These are phyloP conservation scores for Cyanocitta stelleri DNA, from an alignment of 2,113 vertebrate genomes.

Conservation along the genomic window DNA sequence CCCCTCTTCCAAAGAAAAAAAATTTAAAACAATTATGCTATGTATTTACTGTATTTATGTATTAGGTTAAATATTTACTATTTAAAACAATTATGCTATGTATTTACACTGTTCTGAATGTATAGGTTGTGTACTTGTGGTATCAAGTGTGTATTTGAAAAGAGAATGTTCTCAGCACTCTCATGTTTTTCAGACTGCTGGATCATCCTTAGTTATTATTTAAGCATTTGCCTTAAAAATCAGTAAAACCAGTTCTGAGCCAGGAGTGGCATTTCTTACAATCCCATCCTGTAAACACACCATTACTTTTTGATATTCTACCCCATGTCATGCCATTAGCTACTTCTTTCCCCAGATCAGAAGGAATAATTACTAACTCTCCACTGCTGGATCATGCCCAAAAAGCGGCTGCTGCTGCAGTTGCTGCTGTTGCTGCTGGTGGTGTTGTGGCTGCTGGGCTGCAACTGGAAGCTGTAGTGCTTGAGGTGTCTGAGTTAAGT, in stretches of 20 bases:
- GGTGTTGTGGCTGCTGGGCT: conserved; percentile 71
- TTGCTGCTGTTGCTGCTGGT: conserved; percentile 64
- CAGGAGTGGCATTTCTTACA: neutral
- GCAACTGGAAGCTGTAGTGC: conserved; percentile 75
- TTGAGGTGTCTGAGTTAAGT: conserved; percentile 61
- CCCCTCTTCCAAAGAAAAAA: neutral
- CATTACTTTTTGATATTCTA: neutral
- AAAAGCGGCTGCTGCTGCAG: conserved; percentile 81
- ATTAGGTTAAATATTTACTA: no score
- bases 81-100: neutral
- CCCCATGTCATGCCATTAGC: neutral
- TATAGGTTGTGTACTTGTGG: neutral
- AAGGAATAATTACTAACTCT: conserved; percentile 80
- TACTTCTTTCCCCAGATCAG: neutral
- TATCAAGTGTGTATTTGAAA: neutral
- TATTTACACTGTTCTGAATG: neutral
- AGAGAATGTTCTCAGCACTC: neutral
- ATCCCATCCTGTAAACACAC: neutral
- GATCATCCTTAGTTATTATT: neutral
- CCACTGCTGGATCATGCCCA: conserved; percentile 88
- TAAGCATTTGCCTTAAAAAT: neutral
- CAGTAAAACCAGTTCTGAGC: neutral
- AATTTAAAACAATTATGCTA: neutral
- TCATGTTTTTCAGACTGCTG: neutral
- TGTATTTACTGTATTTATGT: neutral